Percentiles rank a stretch among this genome's conserved stretches.
phyloP scores from a whole-genome alignment of 2,113 vertebrate genomes.

The Clinocottus analis region DNA sequence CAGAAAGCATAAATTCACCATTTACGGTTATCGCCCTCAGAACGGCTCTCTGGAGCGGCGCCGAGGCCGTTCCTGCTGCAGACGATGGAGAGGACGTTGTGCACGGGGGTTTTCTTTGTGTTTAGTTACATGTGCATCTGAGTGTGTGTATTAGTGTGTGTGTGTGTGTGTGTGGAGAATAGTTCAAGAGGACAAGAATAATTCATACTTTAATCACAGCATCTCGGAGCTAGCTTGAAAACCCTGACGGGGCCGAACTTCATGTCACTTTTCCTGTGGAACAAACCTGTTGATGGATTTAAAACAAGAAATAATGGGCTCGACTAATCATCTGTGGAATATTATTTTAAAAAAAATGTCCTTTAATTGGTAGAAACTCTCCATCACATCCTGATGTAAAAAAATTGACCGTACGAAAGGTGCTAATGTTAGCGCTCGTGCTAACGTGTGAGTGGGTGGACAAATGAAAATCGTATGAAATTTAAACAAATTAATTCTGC shows the following conservation, averaged over 20 bases:
- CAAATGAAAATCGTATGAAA: slow-evolving; percentile 79
- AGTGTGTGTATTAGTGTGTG: neutral
- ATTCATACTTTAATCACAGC: slow-evolving; percentile 67
- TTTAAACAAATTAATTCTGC: slow-evolving; percentile 80
- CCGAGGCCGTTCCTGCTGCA: slow-evolving; percentile 28
- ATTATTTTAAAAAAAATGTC: slow-evolving; percentile 71
- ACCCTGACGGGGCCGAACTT: slow-evolving; percentile 50
- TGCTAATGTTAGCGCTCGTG: no score
- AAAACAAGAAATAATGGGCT: slow-evolving; percentile 67
- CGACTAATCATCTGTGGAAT: slow-evolving; percentile 68
- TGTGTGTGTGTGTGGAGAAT: neutral
- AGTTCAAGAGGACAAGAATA: slow-evolving; percentile 21
- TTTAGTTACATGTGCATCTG: slow-evolving; percentile 14
- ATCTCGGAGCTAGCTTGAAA: slow-evolving; percentile 41
- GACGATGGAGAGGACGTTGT: slow-evolving; percentile 45
- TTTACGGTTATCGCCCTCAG: slow-evolving; percentile 45
- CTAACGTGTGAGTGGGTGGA: no score
- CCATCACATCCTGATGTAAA: slow-evolving; percentile 75
- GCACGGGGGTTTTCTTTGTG: slow-evolving; percentile 42
- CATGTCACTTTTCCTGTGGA: slow-evolving; percentile 69
- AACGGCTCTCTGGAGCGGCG: slow-evolving; percentile 51
- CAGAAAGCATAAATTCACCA: slow-evolving; percentile 61
- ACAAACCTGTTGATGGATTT: slow-evolving; percentile 65
- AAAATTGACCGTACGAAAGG: slow-evolving; percentile 66
- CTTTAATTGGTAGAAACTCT: slow-evolving; percentile 79